phyloP scores from a whole-genome alignment of 2,113 vertebrate genomes.

The Nesoenas mayeri region DNA sequence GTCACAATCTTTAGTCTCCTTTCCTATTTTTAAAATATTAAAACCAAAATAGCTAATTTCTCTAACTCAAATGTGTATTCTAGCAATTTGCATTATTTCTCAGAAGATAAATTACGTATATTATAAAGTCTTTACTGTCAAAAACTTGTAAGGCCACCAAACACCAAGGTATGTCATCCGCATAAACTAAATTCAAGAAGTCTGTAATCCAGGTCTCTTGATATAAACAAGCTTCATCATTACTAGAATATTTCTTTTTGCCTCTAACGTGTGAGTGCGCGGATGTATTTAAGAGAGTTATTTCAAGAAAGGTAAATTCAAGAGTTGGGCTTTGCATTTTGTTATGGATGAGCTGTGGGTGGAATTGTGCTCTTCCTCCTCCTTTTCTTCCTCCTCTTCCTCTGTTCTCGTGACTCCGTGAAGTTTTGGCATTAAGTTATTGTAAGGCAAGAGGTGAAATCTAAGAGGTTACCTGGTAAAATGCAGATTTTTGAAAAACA shows the following conservation, averaged over 20 bases:
- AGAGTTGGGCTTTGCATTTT: not conserved
- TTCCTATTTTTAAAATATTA: not conserved
- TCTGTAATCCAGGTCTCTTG: not conserved
- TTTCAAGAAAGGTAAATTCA: not conserved
- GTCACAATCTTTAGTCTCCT: not conserved
- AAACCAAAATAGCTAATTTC: not conserved
- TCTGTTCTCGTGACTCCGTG: too few species aligned
- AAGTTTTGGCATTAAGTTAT: not conserved
- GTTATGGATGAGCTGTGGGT: not conserved
- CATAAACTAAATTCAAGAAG: not conserved
- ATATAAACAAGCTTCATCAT: not conserved
- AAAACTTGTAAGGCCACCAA: not conserved
- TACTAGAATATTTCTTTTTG: not conserved
- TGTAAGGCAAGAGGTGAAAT: not conserved
- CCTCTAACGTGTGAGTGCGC: not conserved
- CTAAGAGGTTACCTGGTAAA: not conserved
- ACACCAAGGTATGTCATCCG: not conserved
- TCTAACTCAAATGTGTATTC: not conserved
- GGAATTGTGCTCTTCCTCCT: not conserved
- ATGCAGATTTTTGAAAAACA: not conserved
- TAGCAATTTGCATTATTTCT: not conserved
- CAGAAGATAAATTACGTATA: not conserved
- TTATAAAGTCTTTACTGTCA: not conserved
- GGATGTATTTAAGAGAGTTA: not conserved
- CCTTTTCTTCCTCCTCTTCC: too few species aligned